Evolutionary conservation across 2,888 invertebrate species (phyloP).

Genomic region (Idaea biselata): DNA sequence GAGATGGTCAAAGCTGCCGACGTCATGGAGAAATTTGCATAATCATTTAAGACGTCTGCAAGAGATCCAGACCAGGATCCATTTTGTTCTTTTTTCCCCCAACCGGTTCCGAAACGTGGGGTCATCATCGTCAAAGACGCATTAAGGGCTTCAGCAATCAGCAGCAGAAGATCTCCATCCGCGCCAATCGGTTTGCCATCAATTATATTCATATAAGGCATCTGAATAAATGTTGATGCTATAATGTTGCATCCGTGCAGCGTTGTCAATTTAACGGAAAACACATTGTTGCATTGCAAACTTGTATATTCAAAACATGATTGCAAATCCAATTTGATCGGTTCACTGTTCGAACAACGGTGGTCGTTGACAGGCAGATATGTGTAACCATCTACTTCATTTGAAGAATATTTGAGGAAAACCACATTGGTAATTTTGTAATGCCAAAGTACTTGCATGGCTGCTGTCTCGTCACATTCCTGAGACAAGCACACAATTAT

Average conservation of each 20-base stretch:
- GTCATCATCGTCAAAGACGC: constrained; percentile 50
- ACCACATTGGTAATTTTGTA: constrained; percentile 56
- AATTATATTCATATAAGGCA: constrained; percentile 53
- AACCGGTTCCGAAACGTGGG: constrained; percentile 50
- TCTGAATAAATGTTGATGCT: constrained; percentile 58
- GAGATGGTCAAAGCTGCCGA: constrained; percentile 53
- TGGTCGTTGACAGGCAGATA: constrained; percentile 44
- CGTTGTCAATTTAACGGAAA: constrained; percentile 50
- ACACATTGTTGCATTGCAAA: constrained; percentile 35
- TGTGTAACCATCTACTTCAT: constrained; percentile 43
- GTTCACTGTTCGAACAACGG: constrained; percentile 44
- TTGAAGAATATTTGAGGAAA: constrained; percentile 39
- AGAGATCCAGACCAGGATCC: constrained; percentile 66
- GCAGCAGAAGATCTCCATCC: constrained; percentile 56
- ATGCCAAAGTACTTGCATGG: constrained; percentile 51
- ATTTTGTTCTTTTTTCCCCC: constrained; percentile 52
- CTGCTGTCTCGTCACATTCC: constrained; percentile 50
- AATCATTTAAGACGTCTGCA: constrained; percentile 52
- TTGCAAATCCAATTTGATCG: constrained; percentile 38
- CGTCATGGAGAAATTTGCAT: constrained; percentile 67
- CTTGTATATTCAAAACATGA: constrained; percentile 23
- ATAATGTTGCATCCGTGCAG: constrained; percentile 51
- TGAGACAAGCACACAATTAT: constrained; percentile 56
- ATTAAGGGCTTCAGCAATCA: constrained; percentile 53
- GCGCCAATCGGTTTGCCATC: constrained; percentile 49